Conservation (phyloP, 1,140 invertebrate species). For the Drosophila persimilis region DNA sequence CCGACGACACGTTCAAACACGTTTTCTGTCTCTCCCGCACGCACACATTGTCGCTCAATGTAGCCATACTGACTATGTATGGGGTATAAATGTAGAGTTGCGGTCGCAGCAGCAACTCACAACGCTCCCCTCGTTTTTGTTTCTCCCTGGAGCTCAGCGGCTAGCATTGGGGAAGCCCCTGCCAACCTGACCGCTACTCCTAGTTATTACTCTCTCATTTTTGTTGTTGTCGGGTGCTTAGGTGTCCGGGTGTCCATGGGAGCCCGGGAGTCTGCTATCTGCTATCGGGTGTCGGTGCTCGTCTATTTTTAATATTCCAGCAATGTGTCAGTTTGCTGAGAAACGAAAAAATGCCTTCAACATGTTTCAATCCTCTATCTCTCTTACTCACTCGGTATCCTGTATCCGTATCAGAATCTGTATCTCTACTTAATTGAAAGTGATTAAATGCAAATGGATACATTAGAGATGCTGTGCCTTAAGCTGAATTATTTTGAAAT, state of each 20-base stretch:
- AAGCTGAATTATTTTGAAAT: conserved; percentile 41
- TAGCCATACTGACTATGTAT: too few species aligned
- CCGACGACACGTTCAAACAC: too few species aligned
- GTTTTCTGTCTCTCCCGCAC: too few species aligned
- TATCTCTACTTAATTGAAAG: conserved; percentile 44
- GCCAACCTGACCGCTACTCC: conserved; percentile 32
- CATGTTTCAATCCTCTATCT: not conserved
- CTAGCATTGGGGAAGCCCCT: not conserved
- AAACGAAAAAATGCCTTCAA: conserved; percentile 13
- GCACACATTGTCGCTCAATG: too few species aligned
- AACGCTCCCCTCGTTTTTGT: not conserved
- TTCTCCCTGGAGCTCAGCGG: conserved; percentile 5
- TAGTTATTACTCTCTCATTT: conserved; percentile 33
- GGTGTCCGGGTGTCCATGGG: conserved; percentile 7
- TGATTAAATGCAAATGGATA: conserved; percentile 53
- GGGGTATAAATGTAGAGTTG: too few species aligned
- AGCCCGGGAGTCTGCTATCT: not conserved
- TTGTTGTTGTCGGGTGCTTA: conserved; percentile 31
- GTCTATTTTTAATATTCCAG: conserved; percentile 61
- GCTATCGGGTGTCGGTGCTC: conserved; percentile 48
- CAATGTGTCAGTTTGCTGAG: conserved; percentile 43
- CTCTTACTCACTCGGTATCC: not conserved
- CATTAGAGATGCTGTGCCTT: conserved; percentile 43
- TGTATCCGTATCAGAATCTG: too few species aligned
- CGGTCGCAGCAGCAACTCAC: too few species aligned